Conservation (phyloP, 2,113 vertebrate species). For the Otocyon megalotis region DNA sequence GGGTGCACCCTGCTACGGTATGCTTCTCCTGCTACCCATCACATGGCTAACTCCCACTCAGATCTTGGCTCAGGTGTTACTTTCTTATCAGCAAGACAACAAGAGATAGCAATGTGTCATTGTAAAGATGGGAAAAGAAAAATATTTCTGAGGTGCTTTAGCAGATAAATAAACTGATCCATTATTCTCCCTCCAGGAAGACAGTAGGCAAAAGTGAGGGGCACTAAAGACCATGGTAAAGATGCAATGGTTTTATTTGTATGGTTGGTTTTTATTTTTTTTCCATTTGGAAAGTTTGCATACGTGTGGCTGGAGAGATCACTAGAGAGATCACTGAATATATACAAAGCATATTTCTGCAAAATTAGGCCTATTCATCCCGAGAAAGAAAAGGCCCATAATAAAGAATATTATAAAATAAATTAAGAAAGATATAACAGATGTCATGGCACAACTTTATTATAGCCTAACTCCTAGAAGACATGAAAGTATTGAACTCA, state of each 20-base stretch:
- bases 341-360: not conserved
- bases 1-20: not conserved
- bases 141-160: not conserved
- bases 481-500: not conserved
- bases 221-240: not conserved
- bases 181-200: not conserved
- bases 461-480: not conserved
- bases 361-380: not conserved
- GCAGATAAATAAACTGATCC: not conserved
- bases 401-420: conserved; percentile 14
- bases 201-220: not conserved
- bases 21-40: not conserved
- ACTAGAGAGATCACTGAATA: not conserved
- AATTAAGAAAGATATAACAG: not conserved
- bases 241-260: not conserved
- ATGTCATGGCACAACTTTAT: not conserved
- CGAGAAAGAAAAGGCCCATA: not conserved
- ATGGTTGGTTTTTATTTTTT: not conserved
- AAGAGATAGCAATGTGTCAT: not conserved
- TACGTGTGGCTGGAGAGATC: not conserved
- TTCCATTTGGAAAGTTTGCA: not conserved
- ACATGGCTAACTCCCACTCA: not conserved
- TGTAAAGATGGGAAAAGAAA: not conserved
- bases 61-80: not conserved
- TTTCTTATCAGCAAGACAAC: not conserved